Evolutionary conservation across 2,888 invertebrate genomes (phyloP).

Genomic region (Apomyelois bistriatella): DNA sequence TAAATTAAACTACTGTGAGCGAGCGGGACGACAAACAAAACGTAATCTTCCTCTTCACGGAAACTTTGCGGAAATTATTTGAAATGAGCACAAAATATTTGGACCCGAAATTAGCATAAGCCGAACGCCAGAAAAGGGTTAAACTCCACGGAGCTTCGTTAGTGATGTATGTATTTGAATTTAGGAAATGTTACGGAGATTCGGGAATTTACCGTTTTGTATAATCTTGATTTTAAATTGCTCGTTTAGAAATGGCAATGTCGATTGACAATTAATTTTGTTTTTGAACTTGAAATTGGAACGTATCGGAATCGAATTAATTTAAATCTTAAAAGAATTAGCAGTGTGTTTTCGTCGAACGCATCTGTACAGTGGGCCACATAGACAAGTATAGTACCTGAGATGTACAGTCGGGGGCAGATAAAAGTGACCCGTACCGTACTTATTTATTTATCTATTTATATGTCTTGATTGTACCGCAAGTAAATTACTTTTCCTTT

Average conservation of each 20-base stretch:
- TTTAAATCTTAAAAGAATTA: too few species aligned
- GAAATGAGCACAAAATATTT: slow-evolving; percentile 65
- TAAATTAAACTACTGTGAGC: too few species aligned
- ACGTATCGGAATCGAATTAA: too few species aligned
- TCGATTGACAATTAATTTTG: neutral
- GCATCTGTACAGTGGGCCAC: too few species aligned
- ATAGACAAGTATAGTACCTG: too few species aligned
- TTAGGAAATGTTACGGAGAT: slow-evolving; percentile 6
- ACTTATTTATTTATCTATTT: too few species aligned
- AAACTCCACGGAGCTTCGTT: slow-evolving; percentile 13
- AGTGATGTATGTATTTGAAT: slow-evolving; percentile 14
- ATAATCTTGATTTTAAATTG: neutral
- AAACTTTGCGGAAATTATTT: slow-evolving; percentile 59
- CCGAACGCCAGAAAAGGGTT: slow-evolving; percentile 35
- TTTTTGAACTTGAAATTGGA: neutral
- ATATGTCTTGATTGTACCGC: too few species aligned
- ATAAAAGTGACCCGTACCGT: too few species aligned
- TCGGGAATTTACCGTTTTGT: neutral
- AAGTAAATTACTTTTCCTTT: too few species aligned
- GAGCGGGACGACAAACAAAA: too few species aligned
- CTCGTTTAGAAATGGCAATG: neutral
- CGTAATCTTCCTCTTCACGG: slow-evolving; percentile 35
- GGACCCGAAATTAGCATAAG: slow-evolving; percentile 64
- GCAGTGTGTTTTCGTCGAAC: too few species aligned
- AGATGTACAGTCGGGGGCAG: too few species aligned